Base-by-base conservation (phyloP, 1,140 invertebrate genomes). In the Euglossa dilemma region DNA sequence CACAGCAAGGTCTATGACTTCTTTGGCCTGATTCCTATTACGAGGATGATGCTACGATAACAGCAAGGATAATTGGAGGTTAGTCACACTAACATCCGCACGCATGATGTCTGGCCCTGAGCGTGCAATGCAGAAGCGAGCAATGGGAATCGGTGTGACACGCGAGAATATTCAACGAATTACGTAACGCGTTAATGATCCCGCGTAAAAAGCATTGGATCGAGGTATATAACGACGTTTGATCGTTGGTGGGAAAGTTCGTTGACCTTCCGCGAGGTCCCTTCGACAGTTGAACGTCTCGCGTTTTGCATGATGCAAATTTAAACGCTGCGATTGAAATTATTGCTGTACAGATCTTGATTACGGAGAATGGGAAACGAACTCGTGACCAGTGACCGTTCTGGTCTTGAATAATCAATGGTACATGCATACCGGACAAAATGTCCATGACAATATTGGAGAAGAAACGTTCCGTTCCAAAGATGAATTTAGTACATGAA, bases 31-130 rank as follows among this genome's bases (percentile, higher is more conserved):
- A 36, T 36, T 36, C 36, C 36, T 36, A 36, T 2, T 36, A 36
- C 36, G 83, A 85, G 66, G 78, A 82, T 81, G 77, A 87, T 84
- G 83, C 83, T 61, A 66, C 73, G 64, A 80, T 76, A 84, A 83
- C 80, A 79, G 71, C 82, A 57, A 63, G 59, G 45, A 50, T 80
- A 74, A 80, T 61, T 67, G 80, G 72, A 76, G 56, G 25, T 43
- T 23, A 64, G 36, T 47, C 59, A 59, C 75, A 79, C 80, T 80
- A 69, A 76, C 28, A 23, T n/a, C 43, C 45, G 63, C 80, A 90
- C 85, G 71, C 88, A 66, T 66, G 71, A 66, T 85, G 87, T 84
- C 74, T 76, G 83, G 75, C 66, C 64, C 64, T 36, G 71, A 50
- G 63, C 78, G 80, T 78, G 80, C 85, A 83, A 82, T 63, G 80